Base-by-base conservation (phyloP, 1,140 invertebrate genomes). In the Prorops nasuta region DNA sequence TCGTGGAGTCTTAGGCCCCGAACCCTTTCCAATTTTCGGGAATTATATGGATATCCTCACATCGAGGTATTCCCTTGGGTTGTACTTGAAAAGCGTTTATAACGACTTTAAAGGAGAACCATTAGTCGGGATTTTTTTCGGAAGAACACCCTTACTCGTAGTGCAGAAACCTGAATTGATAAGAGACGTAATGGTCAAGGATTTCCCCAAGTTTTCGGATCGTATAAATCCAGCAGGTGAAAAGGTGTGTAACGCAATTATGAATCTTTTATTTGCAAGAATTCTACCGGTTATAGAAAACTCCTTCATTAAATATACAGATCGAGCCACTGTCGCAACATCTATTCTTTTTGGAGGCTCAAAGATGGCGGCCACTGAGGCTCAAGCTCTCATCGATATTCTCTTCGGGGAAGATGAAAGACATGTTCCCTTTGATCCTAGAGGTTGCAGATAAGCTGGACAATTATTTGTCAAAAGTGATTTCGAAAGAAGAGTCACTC, bases 331-430 rank as follows among this genome's bases (percentile, higher is more conserved):
- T 77, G 2, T 54, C 52, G 0, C 49, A 62, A 24, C 58, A 76
- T 51, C 41, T 80, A 0, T 71, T 80, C 17, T 37, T 45, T 6
- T 44, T 79, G 6, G 67, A 69, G 35, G 60, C 67, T 0, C 44
- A 64, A n/a, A 60, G 65, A 44, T 85, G 83, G 83, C 74, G 79
- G 44, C 71, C 76, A 3, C 63, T 83, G 4, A 62, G 83, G 24
- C 51, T 58, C 0, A 79, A 76, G 15, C 53, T 83, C 2, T 74
- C 77, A 1, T 78, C 79, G 1, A 67, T 49, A 4, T 60, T 60
- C 7, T 50, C 57, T 16, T 48, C 51, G 1, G 40, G 40, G 1
- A 60, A 60, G 20, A 6, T 60, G 15, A 78, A 72, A 39, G 51
- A 56, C 6, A 77, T 79, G 71, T 71, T 77, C 22, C 54, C 55